Evolutionary conservation across 2,113 vertebrate genomes (phyloP), one percentile per base, ranked within the genome.

Genomic region (Microcebus lehilahytsara): DNA sequence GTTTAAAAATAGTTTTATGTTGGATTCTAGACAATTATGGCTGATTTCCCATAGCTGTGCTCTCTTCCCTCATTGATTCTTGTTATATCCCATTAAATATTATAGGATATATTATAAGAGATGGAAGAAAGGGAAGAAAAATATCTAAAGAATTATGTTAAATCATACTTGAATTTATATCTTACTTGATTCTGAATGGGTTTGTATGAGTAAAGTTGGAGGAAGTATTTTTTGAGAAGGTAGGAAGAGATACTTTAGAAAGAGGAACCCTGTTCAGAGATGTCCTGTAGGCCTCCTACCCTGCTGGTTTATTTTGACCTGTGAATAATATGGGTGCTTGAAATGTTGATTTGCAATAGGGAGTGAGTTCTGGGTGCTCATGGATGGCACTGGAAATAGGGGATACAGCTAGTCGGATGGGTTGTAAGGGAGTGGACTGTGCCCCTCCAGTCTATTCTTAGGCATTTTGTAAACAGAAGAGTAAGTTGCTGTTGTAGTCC

Each of bases 1-100:
- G 40, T 67, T 79, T 80, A 30, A 94, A 75, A 96, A 92, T 87
- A 78, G 60, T 95, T 88, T 89, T 79, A 75, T 49, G 34, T 90
- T 85, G 56, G 23, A 20, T 71, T 87, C 72, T 85, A 77, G 87
- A 71, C 25, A 32, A 25, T 75, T 89, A 78, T 14, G 16, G 22
- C 77, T 85, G 77, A 37, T 93, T 94, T 95, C 58, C 53, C 13
- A 14, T 71, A 62, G 40, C 4, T 37, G 12, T 40, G 30, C 23
- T 40, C 22, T 64, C 49, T 56, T 89, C 49, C 40, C 34, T 89
- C 32, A 49, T 78, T 42, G 12, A 69, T 80, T 49, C 62, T 71
- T 84, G 1, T 19, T 69, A 25, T 62, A 37, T 49, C 13, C 30
- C 34, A n/a, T 91, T 96, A 93, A 74, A 75, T 62, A 46, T 58